Percentiles rank a stretch among this genome's conserved stretches.
Evolutionary conservation across 2,888 invertebrate species (phyloP).

Genomic region (Pandemis corylana): DNA sequence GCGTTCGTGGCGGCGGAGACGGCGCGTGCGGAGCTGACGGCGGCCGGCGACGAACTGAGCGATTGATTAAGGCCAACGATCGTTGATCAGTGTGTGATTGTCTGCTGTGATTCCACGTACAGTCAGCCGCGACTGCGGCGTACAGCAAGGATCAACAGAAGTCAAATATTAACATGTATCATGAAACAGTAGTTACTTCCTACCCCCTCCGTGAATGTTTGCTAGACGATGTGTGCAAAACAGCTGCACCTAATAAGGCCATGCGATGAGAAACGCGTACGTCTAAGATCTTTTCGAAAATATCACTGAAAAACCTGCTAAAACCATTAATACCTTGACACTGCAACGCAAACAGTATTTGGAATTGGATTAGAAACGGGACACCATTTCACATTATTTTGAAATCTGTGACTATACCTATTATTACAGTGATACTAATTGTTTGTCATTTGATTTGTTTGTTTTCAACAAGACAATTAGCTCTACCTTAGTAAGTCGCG

Average conservation of each 20-base stretch:
- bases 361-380: too few species aligned
- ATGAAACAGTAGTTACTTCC: background rate
- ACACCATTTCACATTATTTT: too few species aligned
- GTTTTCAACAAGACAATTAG: background rate
- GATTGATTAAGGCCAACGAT: constrained; percentile 74
- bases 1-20: constrained; percentile 42
- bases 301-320: background rate
- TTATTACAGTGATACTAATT: too few species aligned
- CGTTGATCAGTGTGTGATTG: constrained; percentile 74
- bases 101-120: constrained; percentile 65
- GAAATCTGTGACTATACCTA: too few species aligned
- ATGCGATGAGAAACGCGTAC: background rate
- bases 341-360: too few species aligned
- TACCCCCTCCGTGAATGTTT: background rate
- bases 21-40: constrained; percentile 55
- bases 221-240: background rate
- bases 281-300: background rate
- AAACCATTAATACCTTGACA: too few species aligned
- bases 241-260: background rate
- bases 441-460: too few species aligned
- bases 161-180: background rate
- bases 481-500: background rate
- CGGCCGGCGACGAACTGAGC: constrained; percentile 72
- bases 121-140: constrained; percentile 36
- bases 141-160: background rate